Evolutionary conservation across 2,113 vertebrate species (phyloP).

Genomic region (Danio rerio): GRCz12tu NC_133183.1:19141501-19142000

Average conservation of each 20-base stretch:
- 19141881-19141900: conserved; percentile 14
- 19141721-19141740: too few relatives aligned
- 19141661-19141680: too few relatives aligned
- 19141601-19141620: too few relatives aligned
- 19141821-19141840: conserved; percentile 20
- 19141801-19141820: neutral
- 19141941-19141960: conserved; percentile 29
- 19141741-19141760: too few relatives aligned
- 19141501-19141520: too few relatives aligned
- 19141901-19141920: conserved; percentile 2
- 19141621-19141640: too few relatives aligned
- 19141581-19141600: too few relatives aligned
- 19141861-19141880: conserved; percentile 20
- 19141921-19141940: conserved; percentile 26
- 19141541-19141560: neutral
- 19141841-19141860: conserved; percentile 20
- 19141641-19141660: too few relatives aligned
- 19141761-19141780: too few relatives aligned
- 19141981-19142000: conserved; percentile 14
- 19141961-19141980: conserved; percentile 5
- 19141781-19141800: too few relatives aligned
- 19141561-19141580: conserved; percentile 17
- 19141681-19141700: too few relatives aligned
- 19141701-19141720: too few relatives aligned
- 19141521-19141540: neutral